Evolutionary conservation across 2,888 invertebrate genomes (phyloP), one percentile per base, ranked within the genome.

Genomic region (Polia nebulosa): DNA sequence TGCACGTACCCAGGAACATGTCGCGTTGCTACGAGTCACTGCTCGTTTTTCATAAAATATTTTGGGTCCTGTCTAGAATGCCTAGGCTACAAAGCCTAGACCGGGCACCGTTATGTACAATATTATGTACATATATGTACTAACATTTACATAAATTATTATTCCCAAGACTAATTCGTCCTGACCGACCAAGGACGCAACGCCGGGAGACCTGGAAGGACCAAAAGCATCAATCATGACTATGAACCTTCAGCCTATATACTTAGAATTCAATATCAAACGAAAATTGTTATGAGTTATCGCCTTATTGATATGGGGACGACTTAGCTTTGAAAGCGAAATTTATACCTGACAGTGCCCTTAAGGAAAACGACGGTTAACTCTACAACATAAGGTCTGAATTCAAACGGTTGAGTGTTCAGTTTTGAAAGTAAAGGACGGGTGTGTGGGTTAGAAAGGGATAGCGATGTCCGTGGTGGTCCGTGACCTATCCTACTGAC

Each of bases 401-500:
- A 80, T 85, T 93, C 70, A 78, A 75, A 68, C 36, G 75, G 52
- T 62, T 25, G 13, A 13, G n/a, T 51, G 63, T 72, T 61, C 77
- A 78, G 83, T 84, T 81, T 71, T 72, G 82, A 81, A 76, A 56
- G 86, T 89, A 74, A 81, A 85, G 82, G 90, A 92, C 81, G 84
- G 76, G 60, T 71, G 70, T 80, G 84, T 81, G 71, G 25, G 91
- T 76, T 61, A 81, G 91, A 94, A 85, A 77, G 90, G 84, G 94
- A 94, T 71, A 77, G 85, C 82, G 65, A 86, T 85, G 86, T 86
- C 89, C 89, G 86, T 89, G 89, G 86, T 92, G 90, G 94, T 95
- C 95, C 95, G 95, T 95, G 95, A 95, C 95, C 95, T 95, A 95
- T 95, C 95, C 95, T 95, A 95, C 95, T 94, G 92, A 93, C 93